phyloP scores from a whole-genome alignment of 2,797 vertebrate species.

The Alca torda region DNA sequence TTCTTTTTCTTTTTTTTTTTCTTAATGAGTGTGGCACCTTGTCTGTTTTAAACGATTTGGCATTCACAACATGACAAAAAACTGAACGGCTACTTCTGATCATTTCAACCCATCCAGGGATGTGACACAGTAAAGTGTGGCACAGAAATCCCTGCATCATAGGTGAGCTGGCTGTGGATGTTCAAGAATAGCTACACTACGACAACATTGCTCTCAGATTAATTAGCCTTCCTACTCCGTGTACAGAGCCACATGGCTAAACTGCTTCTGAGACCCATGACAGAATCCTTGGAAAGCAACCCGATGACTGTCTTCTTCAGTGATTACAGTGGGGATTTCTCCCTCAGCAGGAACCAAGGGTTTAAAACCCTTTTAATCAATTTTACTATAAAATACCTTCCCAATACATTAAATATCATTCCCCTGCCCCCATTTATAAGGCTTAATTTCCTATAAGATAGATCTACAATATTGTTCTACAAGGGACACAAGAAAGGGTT shows the following conservation, averaged over 20 bases:
- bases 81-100: not conserved
- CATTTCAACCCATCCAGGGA: not conserved
- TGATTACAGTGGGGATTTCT: conserved; percentile 51
- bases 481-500: not conserved
- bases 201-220: not conserved
- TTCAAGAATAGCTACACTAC: not conserved
- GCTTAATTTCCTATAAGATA: not conserved
- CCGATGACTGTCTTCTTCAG: conserved; percentile 7
- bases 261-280: not conserved
- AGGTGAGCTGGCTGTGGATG: not conserved
- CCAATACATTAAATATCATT: conserved; percentile 36
- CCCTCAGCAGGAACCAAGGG: conserved; percentile 16
- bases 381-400: conserved; percentile 18
- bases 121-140: not conserved
- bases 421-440: not conserved
- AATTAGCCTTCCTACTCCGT: conserved; percentile 22
- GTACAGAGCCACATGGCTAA: not conserved
- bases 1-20: not conserved
- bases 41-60: not conserved
- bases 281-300: conserved; percentile 38
- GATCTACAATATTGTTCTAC: not conserved
- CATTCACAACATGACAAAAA: not conserved
- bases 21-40: fast-evolving
- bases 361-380: conserved; percentile 49
- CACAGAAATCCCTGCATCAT: not conserved